A percentile compares a stretch with the other conserved stretches of the same genome.
Evolutionary conservation across 2,797 vertebrate genomes (phyloP).

Genomic region (Notamacropus eugenii): DNA sequence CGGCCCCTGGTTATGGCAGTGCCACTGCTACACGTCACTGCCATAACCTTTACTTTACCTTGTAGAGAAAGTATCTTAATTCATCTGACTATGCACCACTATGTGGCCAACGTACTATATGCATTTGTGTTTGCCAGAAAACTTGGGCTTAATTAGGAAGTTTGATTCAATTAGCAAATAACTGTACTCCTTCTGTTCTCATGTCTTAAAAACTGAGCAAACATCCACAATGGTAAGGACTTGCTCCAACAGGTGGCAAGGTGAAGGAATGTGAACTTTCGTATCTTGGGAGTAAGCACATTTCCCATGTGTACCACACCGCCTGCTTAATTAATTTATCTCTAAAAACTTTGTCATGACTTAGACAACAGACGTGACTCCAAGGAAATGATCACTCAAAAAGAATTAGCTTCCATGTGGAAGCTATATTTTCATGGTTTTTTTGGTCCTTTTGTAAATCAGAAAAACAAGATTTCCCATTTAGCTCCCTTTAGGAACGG

Average conservation of each 20-base stretch:
- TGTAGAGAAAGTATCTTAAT: conserved; percentile 4
- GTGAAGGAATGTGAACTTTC: conserved; percentile 23
- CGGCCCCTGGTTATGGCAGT: background rate
- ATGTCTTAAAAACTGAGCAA: background rate
- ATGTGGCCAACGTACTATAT: background rate
- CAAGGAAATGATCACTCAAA: background rate
- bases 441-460: background rate
- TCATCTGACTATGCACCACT: conserved; percentile 1
- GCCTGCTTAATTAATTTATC: conserved; percentile 22
- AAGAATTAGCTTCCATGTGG: conserved; percentile 17
- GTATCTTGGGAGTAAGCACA: background rate
- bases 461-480: background rate
- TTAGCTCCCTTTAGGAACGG: background rate
- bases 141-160: conserved; percentile 9
- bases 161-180: background rate
- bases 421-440: background rate
- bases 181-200: background rate
- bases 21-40: background rate
- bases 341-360: conserved; percentile 7
- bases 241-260: background rate
- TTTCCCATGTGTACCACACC: background rate
- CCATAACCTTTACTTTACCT: background rate
- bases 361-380: background rate
- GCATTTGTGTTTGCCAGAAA: conserved; percentile 8
- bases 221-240: background rate